These are phyloP conservation scores for Pseudorasbora parva DNA, from an alignment of 2,113 vertebrate species.

Conservation along the genomic window DNA sequence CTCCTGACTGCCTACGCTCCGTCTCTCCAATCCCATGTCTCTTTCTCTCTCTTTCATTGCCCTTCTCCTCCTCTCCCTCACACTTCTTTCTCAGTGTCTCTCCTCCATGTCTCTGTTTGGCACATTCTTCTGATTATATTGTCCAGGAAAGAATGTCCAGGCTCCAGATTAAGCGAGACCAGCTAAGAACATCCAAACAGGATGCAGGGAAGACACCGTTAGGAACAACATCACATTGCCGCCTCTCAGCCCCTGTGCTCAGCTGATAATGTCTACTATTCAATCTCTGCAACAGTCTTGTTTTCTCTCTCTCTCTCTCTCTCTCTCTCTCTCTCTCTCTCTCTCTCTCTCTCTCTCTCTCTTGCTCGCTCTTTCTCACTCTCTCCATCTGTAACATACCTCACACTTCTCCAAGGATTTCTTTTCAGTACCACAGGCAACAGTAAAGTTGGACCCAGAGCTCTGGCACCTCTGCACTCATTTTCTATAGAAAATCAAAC, in stretches of 20 bases:
- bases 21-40: conserved; percentile 34
- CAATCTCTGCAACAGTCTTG: background rate
- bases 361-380: conserved; percentile 10
- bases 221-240: background rate
- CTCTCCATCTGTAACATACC: conserved; percentile 18
- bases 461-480: conserved; percentile 1
- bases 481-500: conserved; percentile 6
- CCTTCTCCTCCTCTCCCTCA: background rate
- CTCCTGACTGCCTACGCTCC: conserved; percentile 18
- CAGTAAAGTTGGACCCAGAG: conserved; percentile 9
- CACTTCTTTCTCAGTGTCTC: background rate
- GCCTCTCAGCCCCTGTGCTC: conserved; percentile 4
- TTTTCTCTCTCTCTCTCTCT: background rate
- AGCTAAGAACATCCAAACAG: background rate
- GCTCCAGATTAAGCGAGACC: background rate
- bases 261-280: conserved; percentile 38
- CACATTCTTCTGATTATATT: background rate
- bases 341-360: conserved; percentile 7
- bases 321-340: conserved; percentile 29
- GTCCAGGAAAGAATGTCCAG: background rate
- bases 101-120: conserved; percentile 4
- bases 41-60: conserved; percentile 30
- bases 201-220: background rate
- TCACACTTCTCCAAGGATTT: conserved; percentile 30
- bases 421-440: conserved; percentile 29